phyloP scores from a whole-genome alignment of 2,888 invertebrate species.

The Liopterus haemorrhoidalis region DNA sequence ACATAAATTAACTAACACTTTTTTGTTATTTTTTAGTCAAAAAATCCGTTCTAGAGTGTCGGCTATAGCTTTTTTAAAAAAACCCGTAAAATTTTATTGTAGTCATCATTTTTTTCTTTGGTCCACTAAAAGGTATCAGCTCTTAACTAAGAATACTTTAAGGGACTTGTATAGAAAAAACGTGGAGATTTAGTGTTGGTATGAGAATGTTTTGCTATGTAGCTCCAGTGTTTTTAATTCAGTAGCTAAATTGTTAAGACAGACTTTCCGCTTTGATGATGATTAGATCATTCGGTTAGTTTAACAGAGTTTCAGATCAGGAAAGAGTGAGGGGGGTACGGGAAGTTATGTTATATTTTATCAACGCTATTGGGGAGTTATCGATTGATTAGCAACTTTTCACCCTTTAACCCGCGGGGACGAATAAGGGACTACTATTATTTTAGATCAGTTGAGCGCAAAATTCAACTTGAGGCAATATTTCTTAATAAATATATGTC shows the following conservation, averaged over 20 bases:
- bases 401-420: constrained; percentile 27
- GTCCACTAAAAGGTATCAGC: constrained; percentile 8
- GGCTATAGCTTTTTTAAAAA: constrained; percentile 8
- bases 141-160: constrained; percentile 2
- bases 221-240: constrained; percentile 41
- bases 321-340: constrained; percentile 35
- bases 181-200: constrained; percentile 22
- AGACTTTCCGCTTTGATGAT: constrained; percentile 45
- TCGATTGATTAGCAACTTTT: constrained; percentile 46
- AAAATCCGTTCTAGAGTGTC: constrained; percentile 8
- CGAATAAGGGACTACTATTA: constrained; percentile 9
- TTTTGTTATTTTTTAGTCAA: constrained; percentile 21
- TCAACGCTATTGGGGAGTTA: no score
- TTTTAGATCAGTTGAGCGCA: constrained; percentile 14
- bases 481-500: constrained; percentile 5
- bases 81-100: constrained; percentile 20
- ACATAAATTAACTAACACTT: constrained; percentile 20
- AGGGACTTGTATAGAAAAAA: constrained; percentile 18
- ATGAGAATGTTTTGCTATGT: constrained; percentile 1
- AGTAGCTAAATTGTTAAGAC: constrained; percentile 47
- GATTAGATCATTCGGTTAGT: constrained; percentile 49
- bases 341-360: constrained; percentile 35
- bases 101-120: constrained; percentile 11
- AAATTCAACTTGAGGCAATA: constrained; percentile 10
- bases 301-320: constrained; percentile 40